phyloP scores from a whole-genome alignment of 1,140 invertebrate species.

The Tetranychus cinnabarinus region DNA sequence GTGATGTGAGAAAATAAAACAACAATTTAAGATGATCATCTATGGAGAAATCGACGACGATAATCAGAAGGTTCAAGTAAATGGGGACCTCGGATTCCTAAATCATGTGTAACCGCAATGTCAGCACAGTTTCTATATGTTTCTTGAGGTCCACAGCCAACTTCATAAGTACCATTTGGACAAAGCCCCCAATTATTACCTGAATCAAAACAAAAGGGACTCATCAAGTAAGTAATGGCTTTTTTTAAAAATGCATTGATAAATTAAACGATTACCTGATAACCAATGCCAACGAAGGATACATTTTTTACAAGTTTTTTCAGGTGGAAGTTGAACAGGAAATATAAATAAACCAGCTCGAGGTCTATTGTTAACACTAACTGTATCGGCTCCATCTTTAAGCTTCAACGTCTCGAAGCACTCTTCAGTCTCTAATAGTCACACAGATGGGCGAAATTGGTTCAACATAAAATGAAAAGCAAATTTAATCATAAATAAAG shows the following conservation, averaged over 20 bases:
- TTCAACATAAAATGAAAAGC: too few species aligned
- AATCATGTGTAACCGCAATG: conserved; percentile 20
- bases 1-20: too few species aligned
- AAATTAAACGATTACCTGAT: conserved; percentile 15
- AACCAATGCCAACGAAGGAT: conserved; percentile 21
- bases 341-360: conserved; percentile 9
- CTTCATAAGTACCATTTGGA: conserved; percentile 7
- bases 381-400: conserved; percentile 14
- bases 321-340: conserved; percentile 15
- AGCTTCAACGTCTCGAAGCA: conserved; percentile 21
- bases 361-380: conserved; percentile 4
- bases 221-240: neutral
- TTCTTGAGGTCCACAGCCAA: conserved; percentile 57
- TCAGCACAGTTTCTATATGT: conserved; percentile 67
- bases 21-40: too few species aligned
- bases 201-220: conserved; percentile 1
- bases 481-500: too few species aligned
- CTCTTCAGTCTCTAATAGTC: conserved; percentile 15
- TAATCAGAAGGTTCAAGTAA: neutral
- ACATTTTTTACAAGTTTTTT: conserved; percentile 17
- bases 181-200: conserved; percentile 16
- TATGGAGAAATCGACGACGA: neutral
- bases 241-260: neutral
- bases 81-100: conserved; percentile 3
- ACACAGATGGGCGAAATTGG: too few species aligned